Percentiles rank a stretch among this genome's conserved stretches.
Conservation (phyloP, 2,888 invertebrate species). For the Eucriotettix oculatus region DNA sequence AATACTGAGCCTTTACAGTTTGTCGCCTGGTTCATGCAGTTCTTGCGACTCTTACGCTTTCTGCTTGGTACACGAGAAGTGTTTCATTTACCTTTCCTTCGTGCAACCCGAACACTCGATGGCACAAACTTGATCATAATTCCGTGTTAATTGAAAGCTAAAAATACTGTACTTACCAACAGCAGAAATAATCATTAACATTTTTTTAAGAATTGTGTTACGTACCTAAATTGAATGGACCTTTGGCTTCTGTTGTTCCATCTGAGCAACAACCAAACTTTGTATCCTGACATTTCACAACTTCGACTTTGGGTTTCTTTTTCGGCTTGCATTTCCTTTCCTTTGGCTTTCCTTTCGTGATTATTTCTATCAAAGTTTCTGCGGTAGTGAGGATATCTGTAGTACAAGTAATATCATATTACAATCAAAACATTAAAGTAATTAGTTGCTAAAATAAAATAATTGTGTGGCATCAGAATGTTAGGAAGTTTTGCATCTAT, state of each 20-base stretch:
- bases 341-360: conserved; percentile 30
- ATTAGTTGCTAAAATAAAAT: background rate
- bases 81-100: no score
- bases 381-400: conserved; percentile 17
- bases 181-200: no score
- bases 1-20: no score
- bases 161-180: no score
- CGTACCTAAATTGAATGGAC: conserved; percentile 61
- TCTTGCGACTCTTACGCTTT: no score
- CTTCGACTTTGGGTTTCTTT: conserved; percentile 24
- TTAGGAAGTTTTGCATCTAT: no score
- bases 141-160: no score
- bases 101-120: no score
- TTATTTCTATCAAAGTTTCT: conserved; percentile 33
- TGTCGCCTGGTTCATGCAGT: no score
- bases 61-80: no score
- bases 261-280: conserved; percentile 77
- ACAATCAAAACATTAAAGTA: background rate
- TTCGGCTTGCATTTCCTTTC: conserved; percentile 36
- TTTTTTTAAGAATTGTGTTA: background rate
- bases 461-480: no score
- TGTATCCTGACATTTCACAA: conserved; percentile 37
- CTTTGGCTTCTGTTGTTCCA: conserved; percentile 54
- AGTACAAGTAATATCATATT: background rate
- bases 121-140: no score